Percentiles rank a stretch among this genome's conserved stretches.
These are phyloP conservation scores for Prenolepis imparis DNA, from an alignment of 2,888 invertebrate genomes.

Conservation along the genomic window DNA sequence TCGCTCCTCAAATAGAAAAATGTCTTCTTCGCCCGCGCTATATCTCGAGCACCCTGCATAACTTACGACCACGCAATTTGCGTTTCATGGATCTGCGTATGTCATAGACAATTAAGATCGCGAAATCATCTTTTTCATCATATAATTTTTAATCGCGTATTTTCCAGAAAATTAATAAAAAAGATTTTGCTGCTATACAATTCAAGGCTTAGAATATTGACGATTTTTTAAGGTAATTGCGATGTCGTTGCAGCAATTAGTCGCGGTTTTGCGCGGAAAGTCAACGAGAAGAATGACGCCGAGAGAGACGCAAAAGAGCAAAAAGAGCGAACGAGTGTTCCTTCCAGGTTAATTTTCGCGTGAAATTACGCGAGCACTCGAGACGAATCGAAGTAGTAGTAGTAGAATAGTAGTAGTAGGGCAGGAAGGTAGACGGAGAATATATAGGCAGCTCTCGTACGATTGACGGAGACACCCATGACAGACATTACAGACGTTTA, in stretches of 20 bases:
- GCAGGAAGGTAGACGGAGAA: constrained; percentile 8
- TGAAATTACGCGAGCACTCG: constrained; percentile 9
- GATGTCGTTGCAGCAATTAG: constrained; percentile 10
- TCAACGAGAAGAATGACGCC: constrained; percentile 1
- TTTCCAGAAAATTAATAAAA: neutral
- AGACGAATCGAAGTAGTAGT: neutral
- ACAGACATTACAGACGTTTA: constrained; percentile 6
- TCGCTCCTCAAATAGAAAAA: constrained; percentile 18
- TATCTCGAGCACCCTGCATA: neutral
- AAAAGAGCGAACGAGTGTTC: neutral
- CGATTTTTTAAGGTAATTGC: constrained; percentile 40
- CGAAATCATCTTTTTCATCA: neutral
- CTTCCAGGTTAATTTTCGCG: constrained; percentile 38
- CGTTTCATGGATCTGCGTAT: neutral
- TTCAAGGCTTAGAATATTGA: constrained; percentile 2
- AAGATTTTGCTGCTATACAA: neutral
- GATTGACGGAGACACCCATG: constrained; percentile 16
- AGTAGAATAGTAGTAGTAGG: neutral
- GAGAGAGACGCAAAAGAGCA: neutral
- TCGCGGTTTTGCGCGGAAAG: constrained; percentile 23
- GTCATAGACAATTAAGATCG: neutral
- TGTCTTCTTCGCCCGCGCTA: neutral
- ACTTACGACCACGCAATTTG: neutral
- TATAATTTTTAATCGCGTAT: neutral
- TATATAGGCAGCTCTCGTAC: too few species aligned